These are phyloP conservation scores for Porites australiensis DNA, from an alignment of 64 coral and sea anemone genomes.

Conservation along the genomic window DNA sequence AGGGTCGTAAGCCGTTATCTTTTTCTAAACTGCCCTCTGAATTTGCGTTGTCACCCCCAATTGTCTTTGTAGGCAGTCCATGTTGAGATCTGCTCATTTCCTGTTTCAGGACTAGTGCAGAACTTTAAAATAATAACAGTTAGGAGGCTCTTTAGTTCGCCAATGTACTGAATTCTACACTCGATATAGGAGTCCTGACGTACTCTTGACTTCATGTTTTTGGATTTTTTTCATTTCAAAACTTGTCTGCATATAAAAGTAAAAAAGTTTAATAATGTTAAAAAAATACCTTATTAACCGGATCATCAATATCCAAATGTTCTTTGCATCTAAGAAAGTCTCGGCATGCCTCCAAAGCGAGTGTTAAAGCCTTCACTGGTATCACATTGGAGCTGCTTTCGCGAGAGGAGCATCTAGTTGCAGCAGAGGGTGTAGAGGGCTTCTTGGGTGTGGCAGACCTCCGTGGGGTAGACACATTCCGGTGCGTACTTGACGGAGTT, in stretches of 20 bases:
- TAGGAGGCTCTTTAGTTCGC: too few relatives aligned
- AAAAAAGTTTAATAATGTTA: neutral
- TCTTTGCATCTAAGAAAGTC: conserved; percentile 71
- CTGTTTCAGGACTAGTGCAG: too few relatives aligned
- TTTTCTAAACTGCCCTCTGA: too few relatives aligned
- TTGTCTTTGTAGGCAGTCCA: too few relatives aligned
- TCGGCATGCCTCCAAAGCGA: conserved; percentile 79
- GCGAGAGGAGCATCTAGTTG: conserved; percentile 18
- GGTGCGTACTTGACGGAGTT: neutral
- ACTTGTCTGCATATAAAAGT: neutral
- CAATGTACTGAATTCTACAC: too few relatives aligned
- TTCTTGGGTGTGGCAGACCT: neutral
- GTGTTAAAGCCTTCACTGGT: conserved; percentile 73
- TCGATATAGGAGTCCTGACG: too few relatives aligned
- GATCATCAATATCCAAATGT: conserved; percentile 83
- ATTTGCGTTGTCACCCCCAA: too few relatives aligned
- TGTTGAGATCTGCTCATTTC: too few relatives aligned
- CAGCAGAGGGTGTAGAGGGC: neutral
- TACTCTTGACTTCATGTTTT: too few relatives aligned
- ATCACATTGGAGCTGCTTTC: conserved; percentile 46
- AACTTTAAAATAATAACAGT: too few relatives aligned
- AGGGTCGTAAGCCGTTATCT: too few relatives aligned
- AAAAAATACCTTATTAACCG: conserved; percentile 72
- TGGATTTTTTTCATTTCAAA: too few relatives aligned
- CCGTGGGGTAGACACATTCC: neutral